Evolutionary conservation across 2,797 vertebrate species (phyloP).

Genomic region (Halcyon leucocephala): DNA sequence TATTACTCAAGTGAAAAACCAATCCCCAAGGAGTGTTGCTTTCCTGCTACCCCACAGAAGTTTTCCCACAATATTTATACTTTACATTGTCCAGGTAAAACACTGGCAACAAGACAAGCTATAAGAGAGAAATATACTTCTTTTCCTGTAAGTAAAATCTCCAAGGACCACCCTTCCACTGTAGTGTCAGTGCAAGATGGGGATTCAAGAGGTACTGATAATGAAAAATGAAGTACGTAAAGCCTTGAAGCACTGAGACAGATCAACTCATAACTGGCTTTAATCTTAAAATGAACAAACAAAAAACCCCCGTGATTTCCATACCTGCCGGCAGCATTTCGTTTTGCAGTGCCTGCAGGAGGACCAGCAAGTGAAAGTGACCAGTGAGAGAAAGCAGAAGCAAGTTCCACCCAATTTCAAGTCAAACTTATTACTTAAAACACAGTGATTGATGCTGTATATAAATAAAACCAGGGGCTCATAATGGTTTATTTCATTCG

Average conservation of each 20-base stretch:
- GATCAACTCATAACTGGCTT: background rate
- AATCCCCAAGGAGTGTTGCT: background rate
- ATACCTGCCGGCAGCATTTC: background rate
- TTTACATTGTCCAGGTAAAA: background rate
- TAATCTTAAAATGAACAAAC: background rate
- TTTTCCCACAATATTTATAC: background rate
- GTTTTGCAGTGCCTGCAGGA: background rate
- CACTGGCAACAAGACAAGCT: background rate
- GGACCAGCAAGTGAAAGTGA: background rate
- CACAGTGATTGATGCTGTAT: background rate
- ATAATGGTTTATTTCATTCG: background rate
- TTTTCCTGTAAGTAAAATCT: background rate
- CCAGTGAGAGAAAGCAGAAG: background rate
- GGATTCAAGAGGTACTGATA: background rate
- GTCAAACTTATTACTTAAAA: background rate
- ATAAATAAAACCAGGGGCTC: accelerated
- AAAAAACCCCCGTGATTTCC: background rate
- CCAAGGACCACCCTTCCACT: background rate
- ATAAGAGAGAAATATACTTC: background rate
- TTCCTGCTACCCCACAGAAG: background rate
- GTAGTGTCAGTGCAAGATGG: background rate
- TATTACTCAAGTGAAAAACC: background rate
- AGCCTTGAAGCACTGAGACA: background rate
- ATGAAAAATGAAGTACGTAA: background rate
- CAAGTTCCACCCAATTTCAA: background rate